Evolutionary conservation across 1,140 invertebrate species (phyloP), one percentile per base, ranked within the genome.

Genomic region (Drosophila azteca): DNA sequence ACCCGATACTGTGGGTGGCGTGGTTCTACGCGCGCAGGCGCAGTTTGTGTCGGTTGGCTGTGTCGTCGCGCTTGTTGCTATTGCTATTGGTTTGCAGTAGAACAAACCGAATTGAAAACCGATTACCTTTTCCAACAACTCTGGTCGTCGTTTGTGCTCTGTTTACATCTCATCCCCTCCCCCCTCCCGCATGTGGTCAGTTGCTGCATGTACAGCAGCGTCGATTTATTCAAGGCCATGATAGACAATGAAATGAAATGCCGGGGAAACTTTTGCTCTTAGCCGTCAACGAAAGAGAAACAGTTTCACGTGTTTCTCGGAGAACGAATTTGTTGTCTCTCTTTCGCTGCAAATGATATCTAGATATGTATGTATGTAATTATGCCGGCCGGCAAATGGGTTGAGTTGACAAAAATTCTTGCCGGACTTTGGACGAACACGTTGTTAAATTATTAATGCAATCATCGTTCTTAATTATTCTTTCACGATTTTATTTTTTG

Each of bases 381-480:
- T 54, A 57, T 59, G 66, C 68, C 67, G 68, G 80, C 75, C 80
- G 79, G 80, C 77, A 61, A 75, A 35, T 48, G 45, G n/a, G 41
- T 17, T 59, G 69, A 39, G 41, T 17, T 59, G 69, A 39, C 68
- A 60, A 79, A 74, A 59, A 49, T 53, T 46, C n/a, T 17, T 22
- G 51, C 6, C 48, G 64, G 64, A 78, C 76, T 70, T 69, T 68
- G 64, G 15, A 59, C 55, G 24, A 54, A 39, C 75, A 69, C 60
- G 82, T 60, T 69, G 63, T 49, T 72, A 65, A 87, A 73, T 81
- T 61, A 68, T 68, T 45, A 63, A 77, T 77, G 60, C 57, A 62
- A 48, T 46, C 63, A 62, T 67, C 64, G 46, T 49, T 73, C 61
- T 51, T 26, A 26, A 5, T 50, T 45, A 64, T 80, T 59, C 64